phyloP scores from a whole-genome alignment of 2,113 vertebrate genomes.

The Scytalopus superciliaris region DNA sequence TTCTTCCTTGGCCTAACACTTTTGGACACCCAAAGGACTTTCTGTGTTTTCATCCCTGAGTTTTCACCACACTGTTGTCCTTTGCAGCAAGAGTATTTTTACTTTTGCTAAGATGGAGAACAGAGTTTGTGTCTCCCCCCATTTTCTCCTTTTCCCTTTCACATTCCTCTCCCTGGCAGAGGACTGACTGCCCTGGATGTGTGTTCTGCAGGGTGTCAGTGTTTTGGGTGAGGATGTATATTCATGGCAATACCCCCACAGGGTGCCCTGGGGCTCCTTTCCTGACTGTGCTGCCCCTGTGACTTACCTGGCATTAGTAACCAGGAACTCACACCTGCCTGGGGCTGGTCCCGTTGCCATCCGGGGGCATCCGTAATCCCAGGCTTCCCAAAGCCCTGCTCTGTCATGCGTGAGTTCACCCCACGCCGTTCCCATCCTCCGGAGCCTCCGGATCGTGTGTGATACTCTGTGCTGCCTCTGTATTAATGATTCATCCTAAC shows the following conservation, averaged over 20 bases:
- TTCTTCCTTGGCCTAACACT: not conserved
- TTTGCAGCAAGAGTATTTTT: not conserved
- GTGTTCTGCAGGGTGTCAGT: rapidly evolving
- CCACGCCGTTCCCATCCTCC: not conserved
- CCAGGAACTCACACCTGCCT: not conserved
- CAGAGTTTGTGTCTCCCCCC: not conserved
- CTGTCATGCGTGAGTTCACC: not conserved
- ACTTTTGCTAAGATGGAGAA: rapidly evolving
- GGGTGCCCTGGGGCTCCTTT: not conserved
- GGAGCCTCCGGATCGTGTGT: not conserved
- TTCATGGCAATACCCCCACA: not conserved
- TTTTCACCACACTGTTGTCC: not conserved
- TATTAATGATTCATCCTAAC: conserved; percentile 24
- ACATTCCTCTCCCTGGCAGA: not conserved
- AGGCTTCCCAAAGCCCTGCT: not conserved
- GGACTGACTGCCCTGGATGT: rapidly evolving
- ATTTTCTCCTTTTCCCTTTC: not conserved
- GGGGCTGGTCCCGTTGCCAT: not conserved
- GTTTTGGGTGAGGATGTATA: rapidly evolving
- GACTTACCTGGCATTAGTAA: not conserved
- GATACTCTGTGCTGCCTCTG: not conserved
- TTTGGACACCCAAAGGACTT: not conserved
- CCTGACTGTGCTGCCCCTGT: not conserved
- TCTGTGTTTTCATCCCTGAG: not conserved
- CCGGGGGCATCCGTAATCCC: not conserved